A percentile compares a stretch with the other conserved stretches of the same genome.
Evolutionary conservation across 2,113 vertebrate genomes (phyloP).

Genomic region (Campylorhamphus procurvoides): DNA sequence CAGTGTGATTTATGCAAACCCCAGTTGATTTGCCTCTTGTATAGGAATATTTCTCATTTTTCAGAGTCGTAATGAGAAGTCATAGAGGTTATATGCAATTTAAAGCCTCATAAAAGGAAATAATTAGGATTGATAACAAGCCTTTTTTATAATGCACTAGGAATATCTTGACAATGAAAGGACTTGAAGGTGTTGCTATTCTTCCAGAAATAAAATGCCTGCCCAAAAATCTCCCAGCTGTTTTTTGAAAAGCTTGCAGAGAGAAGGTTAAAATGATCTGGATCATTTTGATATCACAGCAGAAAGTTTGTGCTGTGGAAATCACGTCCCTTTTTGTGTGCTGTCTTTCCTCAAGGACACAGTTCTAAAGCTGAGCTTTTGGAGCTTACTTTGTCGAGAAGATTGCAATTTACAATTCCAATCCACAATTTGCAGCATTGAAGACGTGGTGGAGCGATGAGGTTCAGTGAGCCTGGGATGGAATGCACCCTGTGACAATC

Average conservation of each 20-base stretch:
- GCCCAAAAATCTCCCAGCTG: background rate
- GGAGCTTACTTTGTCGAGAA: background rate
- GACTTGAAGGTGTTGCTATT: background rate
- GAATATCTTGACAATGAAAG: background rate
- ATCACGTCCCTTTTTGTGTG: background rate
- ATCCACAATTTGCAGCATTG: background rate
- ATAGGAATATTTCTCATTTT: background rate
- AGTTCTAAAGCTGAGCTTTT: background rate
- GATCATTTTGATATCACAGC: background rate
- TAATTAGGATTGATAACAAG: slow-evolving; percentile 3
- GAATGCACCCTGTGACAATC: background rate
- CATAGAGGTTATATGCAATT: background rate
- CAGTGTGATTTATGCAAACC: background rate
- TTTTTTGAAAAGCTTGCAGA: background rate
- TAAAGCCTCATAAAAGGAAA: slow-evolving; percentile 23
- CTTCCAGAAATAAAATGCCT: background rate
- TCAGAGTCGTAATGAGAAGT: background rate
- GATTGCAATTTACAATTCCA: background rate
- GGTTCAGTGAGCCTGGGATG: background rate
- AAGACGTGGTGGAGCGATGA: background rate
- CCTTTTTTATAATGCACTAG: background rate
- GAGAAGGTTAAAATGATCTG: background rate
- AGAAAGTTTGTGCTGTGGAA: background rate
- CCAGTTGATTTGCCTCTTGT: background rate
- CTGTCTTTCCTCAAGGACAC: background rate